Conservation (phyloP, 2,797 vertebrate genomes). For the Falco columbarius region DNA sequence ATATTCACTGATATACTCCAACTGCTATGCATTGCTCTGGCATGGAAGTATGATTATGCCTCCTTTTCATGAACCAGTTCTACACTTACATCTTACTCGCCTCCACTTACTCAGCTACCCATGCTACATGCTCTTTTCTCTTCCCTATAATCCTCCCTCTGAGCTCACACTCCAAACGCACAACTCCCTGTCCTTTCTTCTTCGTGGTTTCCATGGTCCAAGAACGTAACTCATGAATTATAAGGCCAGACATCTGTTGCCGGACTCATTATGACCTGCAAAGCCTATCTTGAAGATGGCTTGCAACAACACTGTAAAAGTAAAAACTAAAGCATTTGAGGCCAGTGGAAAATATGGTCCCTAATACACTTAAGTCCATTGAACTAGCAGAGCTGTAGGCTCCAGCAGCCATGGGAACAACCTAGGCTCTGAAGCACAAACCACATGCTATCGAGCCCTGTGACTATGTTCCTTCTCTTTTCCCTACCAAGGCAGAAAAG, state of each 20-base stretch:
- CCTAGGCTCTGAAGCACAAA: neutral
- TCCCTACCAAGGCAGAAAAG: neutral
- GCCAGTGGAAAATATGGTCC: neutral
- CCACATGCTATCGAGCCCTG: neutral
- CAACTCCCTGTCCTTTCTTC: neutral
- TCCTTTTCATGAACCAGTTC: neutral
- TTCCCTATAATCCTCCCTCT: neutral
- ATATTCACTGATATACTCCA: neutral
- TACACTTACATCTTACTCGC: neutral
- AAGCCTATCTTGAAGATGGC: neutral
- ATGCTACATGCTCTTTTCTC: neutral
- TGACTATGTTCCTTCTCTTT: neutral
- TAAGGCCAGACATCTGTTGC: neutral
- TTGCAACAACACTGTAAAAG: neutral
- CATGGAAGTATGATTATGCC: neutral
- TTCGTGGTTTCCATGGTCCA: neutral
- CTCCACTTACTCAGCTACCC: neutral
- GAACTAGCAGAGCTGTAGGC: rapidly evolving
- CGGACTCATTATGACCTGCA: neutral
- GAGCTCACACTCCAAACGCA: neutral
- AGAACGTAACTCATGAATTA: neutral
- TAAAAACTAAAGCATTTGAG: neutral
- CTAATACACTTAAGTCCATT: neutral
- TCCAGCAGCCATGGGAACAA: neutral
- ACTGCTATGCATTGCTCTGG: neutral